Percentiles rank a stretch among this genome's conserved stretches.
phyloP scores from a whole-genome alignment of 2,113 vertebrate genomes.

The Phaetusa simplex region DNA sequence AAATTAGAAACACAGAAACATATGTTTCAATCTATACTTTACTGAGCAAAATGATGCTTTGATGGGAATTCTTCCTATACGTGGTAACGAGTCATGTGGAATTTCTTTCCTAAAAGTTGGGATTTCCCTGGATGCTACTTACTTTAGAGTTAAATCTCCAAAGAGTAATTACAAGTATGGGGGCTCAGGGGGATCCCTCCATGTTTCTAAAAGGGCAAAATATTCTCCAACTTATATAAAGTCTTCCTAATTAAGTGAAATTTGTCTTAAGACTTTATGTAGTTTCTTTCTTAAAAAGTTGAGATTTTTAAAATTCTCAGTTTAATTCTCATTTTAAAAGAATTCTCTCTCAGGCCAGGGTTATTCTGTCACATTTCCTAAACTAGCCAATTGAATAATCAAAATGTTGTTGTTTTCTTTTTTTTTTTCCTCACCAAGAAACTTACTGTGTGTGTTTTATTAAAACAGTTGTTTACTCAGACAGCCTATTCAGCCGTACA shows the following conservation, averaged over 20 bases:
- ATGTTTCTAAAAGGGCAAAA: background rate
- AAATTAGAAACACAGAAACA: background rate
- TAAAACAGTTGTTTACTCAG: background rate
- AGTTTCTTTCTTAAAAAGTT: background rate
- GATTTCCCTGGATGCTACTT: background rate
- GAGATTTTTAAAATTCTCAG: background rate
- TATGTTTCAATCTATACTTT: background rate
- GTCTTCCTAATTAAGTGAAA: background rate
- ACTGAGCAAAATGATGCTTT: background rate
- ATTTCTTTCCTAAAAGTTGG: background rate
- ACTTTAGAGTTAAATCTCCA: background rate
- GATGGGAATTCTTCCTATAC: background rate
- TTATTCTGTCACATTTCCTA: background rate
- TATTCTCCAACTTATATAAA: background rate
- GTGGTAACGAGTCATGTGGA: background rate
- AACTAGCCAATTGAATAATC: background rate
- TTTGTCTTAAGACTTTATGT: background rate
- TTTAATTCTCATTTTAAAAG: background rate
- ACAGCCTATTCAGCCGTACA: background rate
- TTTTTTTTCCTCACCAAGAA: background rate
- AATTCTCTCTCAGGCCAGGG: background rate
- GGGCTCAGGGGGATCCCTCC: background rate
- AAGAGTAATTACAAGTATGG: background rate
- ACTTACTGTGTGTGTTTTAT: background rate
- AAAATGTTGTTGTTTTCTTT: background rate